A percentile compares a stretch with the other conserved stretches of the same genome.
Evolutionary conservation across 2,113 vertebrate species (phyloP).

Genomic region (Phasianus colchicus): DNA sequence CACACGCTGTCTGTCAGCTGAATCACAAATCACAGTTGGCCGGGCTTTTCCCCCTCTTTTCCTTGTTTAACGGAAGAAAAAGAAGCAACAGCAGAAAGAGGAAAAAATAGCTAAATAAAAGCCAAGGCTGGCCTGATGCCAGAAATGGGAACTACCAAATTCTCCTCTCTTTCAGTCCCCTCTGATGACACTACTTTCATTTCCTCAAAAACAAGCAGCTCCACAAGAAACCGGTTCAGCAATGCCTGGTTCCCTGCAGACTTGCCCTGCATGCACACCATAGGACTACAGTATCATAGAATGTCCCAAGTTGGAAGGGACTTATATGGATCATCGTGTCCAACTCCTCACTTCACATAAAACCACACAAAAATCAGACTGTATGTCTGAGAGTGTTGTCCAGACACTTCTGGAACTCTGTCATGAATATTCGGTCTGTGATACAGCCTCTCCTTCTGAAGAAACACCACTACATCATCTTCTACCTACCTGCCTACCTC

Average conservation of each 20-base stretch:
- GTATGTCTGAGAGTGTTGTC: too few species aligned
- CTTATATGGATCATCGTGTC: too few species aligned
- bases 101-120: background rate
- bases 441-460: background rate
- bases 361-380: too few species aligned
- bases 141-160: background rate
- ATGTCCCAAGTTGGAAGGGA: too few species aligned
- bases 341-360: too few species aligned
- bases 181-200: background rate
- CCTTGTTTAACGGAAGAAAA: background rate
- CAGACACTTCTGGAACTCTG: too few species aligned
- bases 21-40: background rate
- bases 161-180: background rate
- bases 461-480: fast-evolving
- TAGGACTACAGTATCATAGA: too few species aligned
- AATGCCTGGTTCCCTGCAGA: background rate
- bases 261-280: background rate
- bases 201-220: background rate
- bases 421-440: background rate
- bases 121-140: background rate
- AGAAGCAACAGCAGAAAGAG: background rate
- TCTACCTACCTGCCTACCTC: background rate
- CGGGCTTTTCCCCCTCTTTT: background rate
- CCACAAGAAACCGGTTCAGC: fast-evolving
- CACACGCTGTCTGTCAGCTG: background rate